Conservation (phyloP, 2,888 invertebrate species). For the Villa cingulata region DNA sequence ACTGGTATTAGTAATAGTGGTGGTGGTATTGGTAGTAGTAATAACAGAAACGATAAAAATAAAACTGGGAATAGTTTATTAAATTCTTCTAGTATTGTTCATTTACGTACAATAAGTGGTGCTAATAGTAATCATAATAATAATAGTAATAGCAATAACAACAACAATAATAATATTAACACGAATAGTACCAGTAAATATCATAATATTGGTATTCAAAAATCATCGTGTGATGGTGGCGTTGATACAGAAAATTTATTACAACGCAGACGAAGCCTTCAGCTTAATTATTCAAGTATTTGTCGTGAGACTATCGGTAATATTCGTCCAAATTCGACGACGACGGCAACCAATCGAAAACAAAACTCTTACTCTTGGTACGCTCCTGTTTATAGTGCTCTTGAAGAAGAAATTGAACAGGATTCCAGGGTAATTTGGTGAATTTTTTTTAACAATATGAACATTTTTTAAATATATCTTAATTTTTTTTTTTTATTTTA, state of each 20-base stretch:
- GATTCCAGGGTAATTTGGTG: slow-evolving; percentile 30
- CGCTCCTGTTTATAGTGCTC: slow-evolving; percentile 36
- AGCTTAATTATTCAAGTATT: slow-evolving; percentile 27
- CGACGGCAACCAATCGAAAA: slow-evolving; percentile 28
- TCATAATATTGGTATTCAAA: slow-evolving; percentile 11
- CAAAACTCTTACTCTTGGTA: slow-evolving; percentile 37
- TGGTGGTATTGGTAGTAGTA: neutral
- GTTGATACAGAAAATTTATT: neutral
- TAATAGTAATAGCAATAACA: slow-evolving; percentile 1
- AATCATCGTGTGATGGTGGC: neutral
- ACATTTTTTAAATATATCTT: neutral
- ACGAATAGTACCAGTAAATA: slow-evolving; percentile 15
- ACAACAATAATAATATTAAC: slow-evolving; percentile 3
- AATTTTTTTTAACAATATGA: neutral
- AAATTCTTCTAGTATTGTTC: neutral
- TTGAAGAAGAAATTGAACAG: slow-evolving; percentile 36
- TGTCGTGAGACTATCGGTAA: slow-evolving; percentile 21
- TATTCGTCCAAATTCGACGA: slow-evolving; percentile 15
- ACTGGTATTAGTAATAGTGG: neutral
- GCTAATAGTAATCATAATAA: slow-evolving; percentile 14
- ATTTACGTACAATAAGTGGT: slow-evolving; percentile 7
- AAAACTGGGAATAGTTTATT: neutral
- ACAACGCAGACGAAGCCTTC: slow-evolving; percentile 29
- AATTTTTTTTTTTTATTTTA: neutral
- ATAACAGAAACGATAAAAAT: slow-evolving; percentile 3